Percentiles rank a stretch among this genome's conserved stretches.
Conservation (phyloP, 2,797 vertebrate genomes). For the Psittacula derbiana region DNA sequence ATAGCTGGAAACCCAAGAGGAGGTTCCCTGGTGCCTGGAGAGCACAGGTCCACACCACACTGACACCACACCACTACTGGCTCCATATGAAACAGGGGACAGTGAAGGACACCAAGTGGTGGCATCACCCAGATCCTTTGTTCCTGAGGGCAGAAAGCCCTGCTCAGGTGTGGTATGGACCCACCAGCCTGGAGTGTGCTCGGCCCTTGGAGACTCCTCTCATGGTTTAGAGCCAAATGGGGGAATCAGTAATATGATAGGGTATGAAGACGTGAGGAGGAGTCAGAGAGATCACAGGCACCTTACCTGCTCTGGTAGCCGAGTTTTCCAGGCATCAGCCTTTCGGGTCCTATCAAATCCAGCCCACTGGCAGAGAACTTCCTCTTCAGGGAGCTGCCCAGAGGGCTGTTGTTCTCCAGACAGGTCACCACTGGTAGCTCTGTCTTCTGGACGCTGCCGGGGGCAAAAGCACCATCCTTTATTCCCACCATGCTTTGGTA, state of each 20-base stretch:
- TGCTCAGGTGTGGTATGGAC: not conserved
- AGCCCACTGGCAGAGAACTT: constrained; percentile 73
- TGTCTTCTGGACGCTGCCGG: not conserved
- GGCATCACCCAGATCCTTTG: not conserved
- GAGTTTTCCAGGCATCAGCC: constrained; percentile 69
- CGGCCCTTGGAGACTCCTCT: not conserved
- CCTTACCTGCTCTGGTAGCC: constrained; percentile 82
- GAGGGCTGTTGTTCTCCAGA: constrained; percentile 61
- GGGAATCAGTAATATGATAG: not conserved
- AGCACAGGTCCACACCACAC: not conserved
- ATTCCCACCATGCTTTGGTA: constrained; percentile 5
- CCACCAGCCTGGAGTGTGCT: not conserved
- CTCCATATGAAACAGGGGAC: not conserved
- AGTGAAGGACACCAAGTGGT: not conserved
- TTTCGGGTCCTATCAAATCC: constrained; percentile 71
- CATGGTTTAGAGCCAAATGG: not conserved
- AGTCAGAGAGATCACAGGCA: not conserved
- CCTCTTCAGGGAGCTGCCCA: constrained; percentile 73
- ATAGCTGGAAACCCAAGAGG: not conserved
- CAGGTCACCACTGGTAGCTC: constrained; percentile 44
- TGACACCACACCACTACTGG: not conserved
- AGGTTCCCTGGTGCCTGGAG: not conserved
- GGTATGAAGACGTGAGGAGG: not conserved
- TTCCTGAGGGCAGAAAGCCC: not conserved
- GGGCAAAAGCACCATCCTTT: not conserved